Evolutionary conservation across 2,797 vertebrate species (phyloP).

Genomic region (Esox masquinongy): DNA sequence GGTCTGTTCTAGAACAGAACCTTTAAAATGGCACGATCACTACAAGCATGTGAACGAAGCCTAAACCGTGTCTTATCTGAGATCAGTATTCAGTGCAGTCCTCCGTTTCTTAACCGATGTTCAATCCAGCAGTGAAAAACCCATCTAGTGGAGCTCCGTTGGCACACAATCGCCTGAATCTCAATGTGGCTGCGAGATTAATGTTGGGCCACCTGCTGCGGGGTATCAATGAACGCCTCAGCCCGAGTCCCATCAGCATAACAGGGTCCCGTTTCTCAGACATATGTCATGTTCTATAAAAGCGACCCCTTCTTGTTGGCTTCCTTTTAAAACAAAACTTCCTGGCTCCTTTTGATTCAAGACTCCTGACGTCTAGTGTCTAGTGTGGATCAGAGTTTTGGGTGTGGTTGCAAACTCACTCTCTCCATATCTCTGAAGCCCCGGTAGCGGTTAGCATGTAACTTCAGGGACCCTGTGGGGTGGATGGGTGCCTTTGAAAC

Average conservation of each 20-base stretch:
- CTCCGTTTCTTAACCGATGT: constrained; percentile 21
- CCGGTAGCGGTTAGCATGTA: constrained; percentile 32
- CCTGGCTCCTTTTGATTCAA: constrained; percentile 41
- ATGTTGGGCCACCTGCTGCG: constrained; percentile 59
- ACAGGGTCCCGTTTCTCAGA: constrained; percentile 55
- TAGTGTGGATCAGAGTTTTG: constrained; percentile 60
- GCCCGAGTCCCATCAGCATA: constrained; percentile 60
- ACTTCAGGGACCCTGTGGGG: constrained; percentile 47
- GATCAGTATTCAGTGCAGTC: constrained; percentile 36
- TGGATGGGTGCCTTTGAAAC: constrained; percentile 61
- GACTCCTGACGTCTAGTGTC: constrained; percentile 13
- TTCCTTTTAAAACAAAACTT: constrained; percentile 50
- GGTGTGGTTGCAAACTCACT: constrained; percentile 24
- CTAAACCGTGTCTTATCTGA: constrained; percentile 19
- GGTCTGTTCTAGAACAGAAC: background rate
- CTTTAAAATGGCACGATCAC: background rate
- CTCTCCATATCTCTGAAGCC: constrained; percentile 20
- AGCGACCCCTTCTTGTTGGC: constrained; percentile 51
- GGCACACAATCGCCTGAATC: constrained; percentile 42
- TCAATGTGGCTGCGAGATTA: constrained; percentile 60
- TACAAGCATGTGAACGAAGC: background rate
- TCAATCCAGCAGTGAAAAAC: constrained; percentile 30
- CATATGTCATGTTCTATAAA: constrained; percentile 60
- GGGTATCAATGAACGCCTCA: constrained; percentile 61
- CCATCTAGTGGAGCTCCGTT: constrained; percentile 37